Evolutionary conservation across 1,140 invertebrate species (phyloP), one percentile per base, ranked within the genome.

Genomic region (Lineus longissimus): DNA sequence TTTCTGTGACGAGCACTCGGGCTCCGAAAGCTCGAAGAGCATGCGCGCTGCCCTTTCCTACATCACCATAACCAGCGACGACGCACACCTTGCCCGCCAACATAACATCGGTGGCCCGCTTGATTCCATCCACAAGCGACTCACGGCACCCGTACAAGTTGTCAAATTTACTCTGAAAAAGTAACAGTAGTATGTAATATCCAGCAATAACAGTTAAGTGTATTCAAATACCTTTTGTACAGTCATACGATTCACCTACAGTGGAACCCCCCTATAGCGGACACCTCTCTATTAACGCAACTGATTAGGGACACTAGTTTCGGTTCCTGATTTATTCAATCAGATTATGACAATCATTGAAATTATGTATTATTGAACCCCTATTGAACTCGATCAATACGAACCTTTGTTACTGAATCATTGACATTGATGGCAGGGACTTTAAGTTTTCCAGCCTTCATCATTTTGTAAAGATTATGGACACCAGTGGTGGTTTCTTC

Each of bases 401-500:
- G 74, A 82, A 90, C 90, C 85, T 98, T 98, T 17, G 95, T 98
- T 0, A 98, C 96, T 9, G 95, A 97, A 81, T 98, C 95, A 80
- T 98, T 98, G 11, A 99, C 95, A 85, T 98, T 98, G 70, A 98
- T 95, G 11, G 94, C 92, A 36, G 95, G 95, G 29, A 97, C 87
- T 84, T 95, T 97, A 0, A 99, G 85, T 61, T 85, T 86, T 22
- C 91, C 91, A 22, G 91, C 88, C 71, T 90, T 91, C 73, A 97
- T 86, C 94, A 98, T 97, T 84, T 92, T 93, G 79, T 97, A 95
- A 13, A 99, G 85, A 84, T 98, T 97, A 78, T 99, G 96, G 13
- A 99, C 96, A 62, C 97, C 97, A 22, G 97, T 99, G 1, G 97
- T 99, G 0, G 97, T 99, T 86, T 99, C 97, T 72, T 99, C 97